A percentile compares a stretch with the other conserved stretches of the same genome.
Evolutionary conservation across 1,140 invertebrate genomes (phyloP).

Genomic region (Papilio machaon): DNA sequence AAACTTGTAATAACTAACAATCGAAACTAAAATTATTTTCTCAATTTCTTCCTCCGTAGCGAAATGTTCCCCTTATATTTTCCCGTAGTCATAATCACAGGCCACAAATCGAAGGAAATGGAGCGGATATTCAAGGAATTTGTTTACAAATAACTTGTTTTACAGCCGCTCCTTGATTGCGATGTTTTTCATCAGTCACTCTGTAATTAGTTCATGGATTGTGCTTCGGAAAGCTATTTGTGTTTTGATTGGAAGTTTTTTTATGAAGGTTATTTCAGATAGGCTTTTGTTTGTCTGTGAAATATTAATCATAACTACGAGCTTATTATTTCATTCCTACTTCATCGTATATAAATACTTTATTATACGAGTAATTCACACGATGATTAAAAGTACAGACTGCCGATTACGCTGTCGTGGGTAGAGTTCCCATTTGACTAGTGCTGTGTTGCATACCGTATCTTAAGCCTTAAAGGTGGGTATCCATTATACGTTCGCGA

Average conservation of each 20-base stretch:
- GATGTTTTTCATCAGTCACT: slow-evolving; percentile 14
- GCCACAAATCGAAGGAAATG: slow-evolving; percentile 24
- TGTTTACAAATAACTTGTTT: slow-evolving; percentile 27
- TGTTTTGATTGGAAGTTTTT: slow-evolving; percentile 16
- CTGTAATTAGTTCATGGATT: slow-evolving; percentile 8
- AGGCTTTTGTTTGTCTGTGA: not conserved
- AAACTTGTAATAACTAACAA: not conserved
- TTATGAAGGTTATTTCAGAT: not conserved
- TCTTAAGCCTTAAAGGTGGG: no score
- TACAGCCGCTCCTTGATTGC: slow-evolving; percentile 15
- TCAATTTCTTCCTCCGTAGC: not conserved
- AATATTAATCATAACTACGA: not conserved
- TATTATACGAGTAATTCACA: no score
- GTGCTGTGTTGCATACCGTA: no score
- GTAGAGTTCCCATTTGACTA: no score
- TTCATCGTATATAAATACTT: not conserved
- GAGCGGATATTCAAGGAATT: slow-evolving; percentile 24
- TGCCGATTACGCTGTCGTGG: no score
- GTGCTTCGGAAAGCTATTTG: not conserved
- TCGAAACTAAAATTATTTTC: slow-evolving; percentile 19
- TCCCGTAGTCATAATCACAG: slow-evolving; percentile 19
- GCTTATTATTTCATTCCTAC: not conserved
- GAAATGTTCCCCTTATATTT: slow-evolving; percentile 16
- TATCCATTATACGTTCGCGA: no score
- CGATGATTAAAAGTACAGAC: no score